Conservation (phyloP, 2,113 vertebrate species). For the Myotis yumanensis region DNA sequence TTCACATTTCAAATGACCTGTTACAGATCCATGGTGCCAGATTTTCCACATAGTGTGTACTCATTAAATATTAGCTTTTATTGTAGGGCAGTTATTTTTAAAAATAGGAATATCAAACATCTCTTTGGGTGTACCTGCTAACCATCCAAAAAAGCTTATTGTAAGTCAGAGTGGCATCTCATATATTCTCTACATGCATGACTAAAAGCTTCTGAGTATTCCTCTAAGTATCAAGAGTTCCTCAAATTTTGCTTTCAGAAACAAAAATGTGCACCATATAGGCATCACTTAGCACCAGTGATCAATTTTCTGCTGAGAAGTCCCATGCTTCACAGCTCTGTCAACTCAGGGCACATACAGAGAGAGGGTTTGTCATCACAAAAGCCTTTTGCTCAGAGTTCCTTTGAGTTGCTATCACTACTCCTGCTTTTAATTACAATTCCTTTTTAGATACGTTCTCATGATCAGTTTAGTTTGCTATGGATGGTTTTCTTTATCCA, state of each 20-base stretch:
- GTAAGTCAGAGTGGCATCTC: neutral
- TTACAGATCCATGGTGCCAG: neutral
- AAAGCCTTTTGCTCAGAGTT: neutral
- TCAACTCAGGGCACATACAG: too few species aligned
- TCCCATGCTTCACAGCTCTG: neutral
- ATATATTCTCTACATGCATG: neutral
- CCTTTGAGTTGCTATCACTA: neutral
- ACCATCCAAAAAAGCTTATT: neutral
- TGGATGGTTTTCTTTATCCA: constrained; percentile 10
- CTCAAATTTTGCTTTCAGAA: neutral
- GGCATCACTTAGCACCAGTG: neutral
- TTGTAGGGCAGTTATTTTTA: neutral
- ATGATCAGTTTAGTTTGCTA: neutral
- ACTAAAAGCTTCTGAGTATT: neutral
- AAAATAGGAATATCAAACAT: neutral
- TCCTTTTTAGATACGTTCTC: neutral
- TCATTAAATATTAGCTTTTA: neutral
- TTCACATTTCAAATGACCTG: neutral
- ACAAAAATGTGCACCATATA: neutral
- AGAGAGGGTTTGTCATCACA: neutral
- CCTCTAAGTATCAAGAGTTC: neutral
- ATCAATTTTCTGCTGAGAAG: neutral
- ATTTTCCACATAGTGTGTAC: neutral
- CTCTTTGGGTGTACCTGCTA: neutral
- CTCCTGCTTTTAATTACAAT: neutral